Evolutionary conservation across 2,113 vertebrate species (phyloP).

Genomic region (Aleadryas rufinucha): DNA sequence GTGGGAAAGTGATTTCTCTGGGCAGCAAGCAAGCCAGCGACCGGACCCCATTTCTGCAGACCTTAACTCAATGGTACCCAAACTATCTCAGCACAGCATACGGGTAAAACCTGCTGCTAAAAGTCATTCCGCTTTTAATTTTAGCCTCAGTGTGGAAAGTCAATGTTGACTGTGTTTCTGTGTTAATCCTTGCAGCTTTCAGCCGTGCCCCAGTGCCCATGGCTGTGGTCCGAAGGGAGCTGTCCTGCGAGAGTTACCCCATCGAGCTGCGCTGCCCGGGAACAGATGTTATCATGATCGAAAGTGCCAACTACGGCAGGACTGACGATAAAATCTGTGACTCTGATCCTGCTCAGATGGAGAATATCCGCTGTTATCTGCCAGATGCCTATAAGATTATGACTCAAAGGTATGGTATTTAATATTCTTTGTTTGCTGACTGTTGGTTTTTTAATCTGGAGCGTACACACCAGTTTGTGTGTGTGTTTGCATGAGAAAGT

Average conservation of each 20-base stretch:
- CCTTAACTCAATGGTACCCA: fast-evolving
- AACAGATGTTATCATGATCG: slow-evolving; percentile 98
- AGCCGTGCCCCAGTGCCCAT: slow-evolving; percentile 95
- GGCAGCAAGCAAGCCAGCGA: not conserved
- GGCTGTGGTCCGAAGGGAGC: slow-evolving; percentile 96
- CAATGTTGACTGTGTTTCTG: not conserved
- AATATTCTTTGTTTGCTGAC: not conserved
- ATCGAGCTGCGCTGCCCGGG: slow-evolving; percentile 97
- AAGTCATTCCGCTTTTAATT: not conserved
- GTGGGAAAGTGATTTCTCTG: not conserved
- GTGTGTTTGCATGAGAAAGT: slow-evolving; percentile 15
- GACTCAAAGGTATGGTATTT: slow-evolving; percentile 88
- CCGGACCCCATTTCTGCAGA: not conserved
- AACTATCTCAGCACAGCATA: not conserved
- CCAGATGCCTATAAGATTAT: slow-evolving; percentile 99
- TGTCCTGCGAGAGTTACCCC: slow-evolving; percentile 97
- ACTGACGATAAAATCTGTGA: slow-evolving; percentile 99
- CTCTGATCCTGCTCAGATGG: slow-evolving; percentile 98
- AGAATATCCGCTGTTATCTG: slow-evolving; percentile 97
- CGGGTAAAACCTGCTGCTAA: not conserved
- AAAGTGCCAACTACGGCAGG: slow-evolving; percentile 98
- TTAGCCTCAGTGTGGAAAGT: not conserved
- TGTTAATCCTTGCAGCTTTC: slow-evolving; percentile 79
- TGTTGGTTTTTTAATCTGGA: not conserved
- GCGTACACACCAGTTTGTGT: not conserved